Percentiles rank a stretch among this genome's conserved stretches.
Evolutionary conservation across 1,140 invertebrate species (phyloP).

Genomic region (Meloidogyne exigua): DNA sequence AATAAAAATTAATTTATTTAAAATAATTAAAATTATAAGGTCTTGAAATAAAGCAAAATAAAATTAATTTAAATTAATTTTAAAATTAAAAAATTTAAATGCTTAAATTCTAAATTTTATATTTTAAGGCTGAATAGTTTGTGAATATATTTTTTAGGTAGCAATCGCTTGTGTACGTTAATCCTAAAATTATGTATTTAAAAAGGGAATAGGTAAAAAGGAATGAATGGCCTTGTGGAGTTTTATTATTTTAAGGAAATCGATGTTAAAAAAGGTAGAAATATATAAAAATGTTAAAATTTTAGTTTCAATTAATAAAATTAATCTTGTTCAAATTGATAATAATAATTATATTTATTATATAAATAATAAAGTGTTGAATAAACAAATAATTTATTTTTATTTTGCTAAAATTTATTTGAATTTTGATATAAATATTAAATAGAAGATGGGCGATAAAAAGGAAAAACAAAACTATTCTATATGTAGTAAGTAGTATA

Average conservation of each 20-base stretch:
- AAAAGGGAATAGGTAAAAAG: not conserved
- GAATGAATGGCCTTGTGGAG: not conserved
- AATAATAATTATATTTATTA: too few relatives aligned
- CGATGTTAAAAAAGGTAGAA: not conserved
- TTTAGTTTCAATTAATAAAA: not conserved
- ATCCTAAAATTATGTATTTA: not conserved
- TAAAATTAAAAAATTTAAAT: too few relatives aligned
- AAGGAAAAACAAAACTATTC: not conserved
- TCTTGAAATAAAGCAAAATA: too few relatives aligned
- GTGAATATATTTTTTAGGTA: not conserved
- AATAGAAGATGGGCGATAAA: not conserved
- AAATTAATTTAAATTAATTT: too few relatives aligned
- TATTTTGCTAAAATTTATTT: not conserved
- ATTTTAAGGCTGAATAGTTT: not conserved
- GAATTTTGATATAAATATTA: not conserved
- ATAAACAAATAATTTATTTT: not conserved
- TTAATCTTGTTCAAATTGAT: too few relatives aligned
- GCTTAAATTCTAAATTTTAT: not conserved
- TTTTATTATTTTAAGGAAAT: slow-evolving; percentile 3
- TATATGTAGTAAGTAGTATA: too few relatives aligned
- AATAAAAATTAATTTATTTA: too few relatives aligned
- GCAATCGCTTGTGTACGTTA: not conserved
- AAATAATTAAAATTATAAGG: too few relatives aligned
- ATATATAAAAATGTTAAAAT: not conserved
- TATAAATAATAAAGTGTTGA: not conserved